phyloP scores from a whole-genome alignment of 37 sponge, comb jelly and placozoan genomes.

The Spongia lamella region DNA sequence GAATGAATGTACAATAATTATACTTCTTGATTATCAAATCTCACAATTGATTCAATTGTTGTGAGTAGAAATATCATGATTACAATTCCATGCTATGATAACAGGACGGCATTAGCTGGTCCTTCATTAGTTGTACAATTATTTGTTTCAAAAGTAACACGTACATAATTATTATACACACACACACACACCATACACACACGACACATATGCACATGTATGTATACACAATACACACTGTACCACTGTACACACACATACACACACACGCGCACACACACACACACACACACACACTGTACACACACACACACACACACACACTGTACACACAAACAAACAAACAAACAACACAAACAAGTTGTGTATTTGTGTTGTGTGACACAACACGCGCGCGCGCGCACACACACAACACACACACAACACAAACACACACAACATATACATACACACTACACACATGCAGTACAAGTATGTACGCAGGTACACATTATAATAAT shows the following conservation, averaged over 20 bases:
- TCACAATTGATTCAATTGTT: no score
- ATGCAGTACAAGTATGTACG: no score
- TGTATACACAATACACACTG: constrained; percentile 8
- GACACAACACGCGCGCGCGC: constrained; percentile 3
- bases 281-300: constrained; percentile 26
- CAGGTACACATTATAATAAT: no score
- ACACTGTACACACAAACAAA: constrained; percentile 5
- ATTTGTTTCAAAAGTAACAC: no score
- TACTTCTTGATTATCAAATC: no score
- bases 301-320: constrained; percentile 22
- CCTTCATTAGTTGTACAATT: no score
- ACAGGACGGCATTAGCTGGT: no score
- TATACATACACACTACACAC: neutral
- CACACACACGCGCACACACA: constrained; percentile 44
- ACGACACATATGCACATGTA: neutral
- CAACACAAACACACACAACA: neutral
- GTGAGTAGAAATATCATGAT: no score
- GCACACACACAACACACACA: constrained; percentile 22
- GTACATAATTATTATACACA: neutral
- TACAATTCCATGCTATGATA: no score
- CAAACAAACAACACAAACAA: neutral
- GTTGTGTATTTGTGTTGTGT: neutral
- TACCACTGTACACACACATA: constrained; percentile 21
- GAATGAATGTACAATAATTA: no score
- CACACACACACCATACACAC: neutral